Evolutionary conservation across 2,113 vertebrate species (phyloP), one percentile per base, ranked within the genome.

Genomic region (Leucosticte australis): DNA sequence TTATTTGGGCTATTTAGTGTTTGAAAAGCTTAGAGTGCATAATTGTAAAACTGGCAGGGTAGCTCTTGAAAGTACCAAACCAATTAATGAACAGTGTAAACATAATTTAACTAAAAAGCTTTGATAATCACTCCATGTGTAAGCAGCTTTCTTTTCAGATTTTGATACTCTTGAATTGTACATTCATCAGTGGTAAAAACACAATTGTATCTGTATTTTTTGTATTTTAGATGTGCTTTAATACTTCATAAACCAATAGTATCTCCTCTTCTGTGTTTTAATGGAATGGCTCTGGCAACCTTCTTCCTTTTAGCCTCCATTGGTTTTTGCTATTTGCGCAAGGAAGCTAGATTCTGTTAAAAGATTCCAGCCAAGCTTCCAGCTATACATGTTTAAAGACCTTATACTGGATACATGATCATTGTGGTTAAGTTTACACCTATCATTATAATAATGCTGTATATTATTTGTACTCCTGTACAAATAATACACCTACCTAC

Each of bases 401-500:
- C 9, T 74, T 46, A n/a, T 12, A n/a, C 4, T 22, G 55, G 46
- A 24, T 87, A 62, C 11, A 19, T 15, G 47, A 62, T 27, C 27
- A 53, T 3, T 67, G 30, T 39, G 22, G 22, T 75, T 65, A 21
- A 56, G 67, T 67, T 87, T 63, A 44, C 28, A 85, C 9, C 17
- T 33, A 42, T 8, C 0, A 2, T 57, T 73, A 15, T 14, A 83
- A 64, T n/a, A 20, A 67, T 37, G 37, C n/a, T 96, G 14, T 24
- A 37, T 14, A 49, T 63, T 94, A 96, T 95, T 94, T 96, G 79
- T 93, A 71, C 70, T 77, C 47, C n/a, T 86, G 56, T 89, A 87
- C 95, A 41, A 41, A 41, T 41, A 41, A 67, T 1, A 9, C 33
- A 50, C 8, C 41, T 41, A 10, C 13, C 49, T 89, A 31, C 79